A percentile compares a stretch with the other conserved stretches of the same genome.
Conservation (phyloP, 2,113 vertebrate species). For the Chlorodrepanis virens region DNA sequence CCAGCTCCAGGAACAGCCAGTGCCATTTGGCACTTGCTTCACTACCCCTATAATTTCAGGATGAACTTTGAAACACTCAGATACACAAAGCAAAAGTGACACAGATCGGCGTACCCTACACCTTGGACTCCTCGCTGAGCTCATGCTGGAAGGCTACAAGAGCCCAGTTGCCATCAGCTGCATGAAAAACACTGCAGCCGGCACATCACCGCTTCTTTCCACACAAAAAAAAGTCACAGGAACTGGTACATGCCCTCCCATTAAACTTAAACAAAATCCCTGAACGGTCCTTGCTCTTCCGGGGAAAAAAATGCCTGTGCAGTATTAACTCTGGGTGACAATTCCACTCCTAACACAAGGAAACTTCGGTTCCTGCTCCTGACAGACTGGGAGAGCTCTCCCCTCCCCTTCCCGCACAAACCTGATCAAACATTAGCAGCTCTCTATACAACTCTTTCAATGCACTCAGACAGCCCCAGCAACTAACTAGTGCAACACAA, state of each 20-base stretch:
- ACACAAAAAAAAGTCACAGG: neutral
- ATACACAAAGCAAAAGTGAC: neutral
- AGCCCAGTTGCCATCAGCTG: neutral
- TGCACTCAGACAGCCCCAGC: neutral
- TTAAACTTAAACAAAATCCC: neutral
- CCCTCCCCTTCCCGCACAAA: neutral
- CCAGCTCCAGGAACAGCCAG: neutral
- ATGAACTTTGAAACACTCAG: neutral
- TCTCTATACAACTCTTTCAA: neutral
- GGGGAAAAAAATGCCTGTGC: neutral
- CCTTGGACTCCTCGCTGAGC: neutral
- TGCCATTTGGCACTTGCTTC: neutral
- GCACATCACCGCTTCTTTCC: neutral
- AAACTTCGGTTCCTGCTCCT: neutral
- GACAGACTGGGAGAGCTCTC: neutral
- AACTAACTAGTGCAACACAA: neutral
- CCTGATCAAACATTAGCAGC: neutral
- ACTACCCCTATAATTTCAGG: neutral
- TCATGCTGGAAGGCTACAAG: neutral
- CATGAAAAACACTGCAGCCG: neutral
- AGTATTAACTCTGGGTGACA: neutral
- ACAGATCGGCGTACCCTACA: fast-evolving
- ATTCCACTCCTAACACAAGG: neutral
- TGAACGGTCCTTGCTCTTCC: fast-evolving
- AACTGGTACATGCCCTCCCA: neutral